Evolutionary conservation across 2,797 vertebrate species (phyloP), one percentile per base, ranked within the genome.

Genomic region (Oreochromis mossambicus): DNA sequence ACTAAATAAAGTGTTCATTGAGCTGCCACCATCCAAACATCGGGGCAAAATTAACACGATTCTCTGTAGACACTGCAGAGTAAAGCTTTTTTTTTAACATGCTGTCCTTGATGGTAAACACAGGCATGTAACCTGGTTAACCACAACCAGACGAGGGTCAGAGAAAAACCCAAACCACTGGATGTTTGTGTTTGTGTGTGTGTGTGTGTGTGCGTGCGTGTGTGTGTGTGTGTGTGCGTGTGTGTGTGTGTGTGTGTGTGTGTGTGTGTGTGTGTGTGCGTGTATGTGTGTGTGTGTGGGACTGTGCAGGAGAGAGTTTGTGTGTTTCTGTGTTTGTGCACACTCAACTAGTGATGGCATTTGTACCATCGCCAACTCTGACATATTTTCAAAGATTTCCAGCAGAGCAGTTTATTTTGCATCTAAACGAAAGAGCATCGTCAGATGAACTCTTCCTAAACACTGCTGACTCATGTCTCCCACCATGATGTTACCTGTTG

Each of bases 1-100:
- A 93, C 87, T 92, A 92, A 89, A 85, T 87, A 55, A 91, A 91
- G 83, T 86, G 87, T 93, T 90, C 88, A 83, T 78, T 81, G 86
- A 87, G 87, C 89, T 51, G 84, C 51, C 8, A n/a, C 51, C 34
- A 77, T 77, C 63, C 63, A 19, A 55, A 83, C 78, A 52, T 66
- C 79, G 82, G 79, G 38, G 68, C 29, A 75, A 85, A 85, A 86
- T 83, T 55, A 87, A 89, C 79, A 81, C 46, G 36, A 46, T 68
- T 68, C 21, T 68, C n/a, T 56, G 26, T 26, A 48, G 5, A 77
- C 21, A 77, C 38, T 43, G 17, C 75, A 1, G 5, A 56, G 48
- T 21, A 12, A 68, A 41, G 5, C 11, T 38, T 63, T 38, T 63
- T 17, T 8, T 50, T 77, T 8, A n/a, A 15, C 2, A 21, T 29